These are phyloP conservation scores for Xenops minutus DNA, from an alignment of 2,797 vertebrate species.

Conservation along the genomic window DNA sequence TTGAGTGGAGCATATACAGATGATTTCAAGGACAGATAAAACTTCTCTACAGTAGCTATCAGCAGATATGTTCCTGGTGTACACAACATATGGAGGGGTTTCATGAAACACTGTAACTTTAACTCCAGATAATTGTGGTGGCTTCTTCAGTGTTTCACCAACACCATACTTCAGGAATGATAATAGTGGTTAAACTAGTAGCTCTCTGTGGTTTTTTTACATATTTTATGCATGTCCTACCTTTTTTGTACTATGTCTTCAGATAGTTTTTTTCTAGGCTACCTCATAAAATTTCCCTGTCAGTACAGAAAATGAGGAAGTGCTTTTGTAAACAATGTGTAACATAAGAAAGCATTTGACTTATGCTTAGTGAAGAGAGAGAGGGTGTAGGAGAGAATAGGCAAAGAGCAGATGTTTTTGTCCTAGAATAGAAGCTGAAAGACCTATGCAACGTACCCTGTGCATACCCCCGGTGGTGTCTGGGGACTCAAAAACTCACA, in stretches of 20 bases:
- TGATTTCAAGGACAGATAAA: neutral
- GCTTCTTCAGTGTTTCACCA: neutral
- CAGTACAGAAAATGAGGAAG: neutral
- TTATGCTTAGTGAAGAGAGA: neutral
- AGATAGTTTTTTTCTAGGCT: neutral
- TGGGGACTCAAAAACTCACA: neutral
- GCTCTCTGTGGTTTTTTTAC: neutral
- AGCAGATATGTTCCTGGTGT: neutral
- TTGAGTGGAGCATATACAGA: neutral
- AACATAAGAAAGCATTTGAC: neutral
- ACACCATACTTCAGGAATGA: neutral
- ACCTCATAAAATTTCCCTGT: neutral
- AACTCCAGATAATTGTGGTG: neutral
- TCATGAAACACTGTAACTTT: neutral
- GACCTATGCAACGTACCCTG: fast-evolving
- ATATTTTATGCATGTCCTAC: neutral
- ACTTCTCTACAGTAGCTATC: neutral
- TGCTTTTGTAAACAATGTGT: neutral
- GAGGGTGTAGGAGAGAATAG: neutral
- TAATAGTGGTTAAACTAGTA: neutral
- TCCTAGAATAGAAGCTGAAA: neutral
- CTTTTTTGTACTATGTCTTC: neutral
- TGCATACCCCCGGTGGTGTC: fast-evolving
- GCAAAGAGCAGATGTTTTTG: neutral
- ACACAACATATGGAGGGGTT: neutral